phyloP scores from a whole-genome alignment of 2,113 vertebrate species.

The Terrapene triunguis region DNA sequence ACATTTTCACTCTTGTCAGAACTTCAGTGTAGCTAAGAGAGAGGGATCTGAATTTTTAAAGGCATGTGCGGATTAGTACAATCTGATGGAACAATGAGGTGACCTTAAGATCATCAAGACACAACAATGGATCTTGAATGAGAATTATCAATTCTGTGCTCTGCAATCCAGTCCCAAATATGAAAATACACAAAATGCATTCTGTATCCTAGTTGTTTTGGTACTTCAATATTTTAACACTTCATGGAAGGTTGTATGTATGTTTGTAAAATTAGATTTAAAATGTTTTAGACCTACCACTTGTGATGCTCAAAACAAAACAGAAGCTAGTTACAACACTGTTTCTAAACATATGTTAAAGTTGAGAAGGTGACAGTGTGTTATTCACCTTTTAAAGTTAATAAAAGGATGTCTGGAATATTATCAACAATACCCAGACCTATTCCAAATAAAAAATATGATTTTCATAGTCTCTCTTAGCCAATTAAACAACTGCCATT shows the following conservation, averaged over 20 bases:
- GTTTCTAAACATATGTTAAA: slow-evolving; percentile 13
- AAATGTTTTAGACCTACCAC: neutral
- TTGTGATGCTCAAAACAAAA: neutral
- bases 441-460: neutral
- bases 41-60: neutral
- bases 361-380: slow-evolving; percentile 4
- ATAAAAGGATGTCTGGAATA: slow-evolving; percentile 28
- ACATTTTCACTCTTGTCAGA: neutral
- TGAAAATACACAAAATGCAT: neutral
- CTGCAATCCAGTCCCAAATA: neutral
- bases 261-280: slow-evolving; percentile 4
- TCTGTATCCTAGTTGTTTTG: neutral
- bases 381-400: slow-evolving; percentile 2
- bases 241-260: neutral
- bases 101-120: neutral
- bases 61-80: neutral
- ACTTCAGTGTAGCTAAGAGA: neutral
- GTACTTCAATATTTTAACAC: neutral
- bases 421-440: neutral
- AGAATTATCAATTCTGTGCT: slow-evolving; percentile 27
- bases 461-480: neutral
- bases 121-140: neutral
- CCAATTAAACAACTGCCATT: slow-evolving; percentile 2
- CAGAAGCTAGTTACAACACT: neutral
- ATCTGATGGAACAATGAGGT: neutral